Evolutionary conservation across 2,797 vertebrate genomes (phyloP).

Genomic region (Syngnathus rostellatus): DNA sequence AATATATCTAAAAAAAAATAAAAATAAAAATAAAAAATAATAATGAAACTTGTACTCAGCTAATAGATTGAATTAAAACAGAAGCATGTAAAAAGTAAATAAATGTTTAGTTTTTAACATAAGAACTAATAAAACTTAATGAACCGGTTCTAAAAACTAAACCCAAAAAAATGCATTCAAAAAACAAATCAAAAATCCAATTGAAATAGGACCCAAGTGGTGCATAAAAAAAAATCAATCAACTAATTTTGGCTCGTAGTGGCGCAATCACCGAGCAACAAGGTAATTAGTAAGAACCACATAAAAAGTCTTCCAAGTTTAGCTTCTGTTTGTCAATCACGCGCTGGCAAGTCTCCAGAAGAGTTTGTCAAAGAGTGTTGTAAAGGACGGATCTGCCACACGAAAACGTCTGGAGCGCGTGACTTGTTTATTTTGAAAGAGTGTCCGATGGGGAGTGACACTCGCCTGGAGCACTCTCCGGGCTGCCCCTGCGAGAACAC

Average conservation of each 20-base stretch:
- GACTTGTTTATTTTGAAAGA: constrained; percentile 62
- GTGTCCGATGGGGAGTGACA: constrained; percentile 69
- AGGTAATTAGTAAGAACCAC: not conserved
- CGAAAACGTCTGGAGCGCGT: constrained; percentile 8
- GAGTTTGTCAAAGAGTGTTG: constrained; percentile 42
- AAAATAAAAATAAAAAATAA: no score
- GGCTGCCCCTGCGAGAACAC: constrained; percentile 52
- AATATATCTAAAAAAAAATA: no score
- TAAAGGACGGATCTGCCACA: constrained; percentile 30
- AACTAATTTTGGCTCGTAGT: not conserved
- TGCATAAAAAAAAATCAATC: no score
- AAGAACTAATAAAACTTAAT: no score
- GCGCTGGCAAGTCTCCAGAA: not conserved
- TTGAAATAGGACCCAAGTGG: no score
- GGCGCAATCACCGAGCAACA: not conserved
- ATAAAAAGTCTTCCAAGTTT: not conserved
- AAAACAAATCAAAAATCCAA: no score
- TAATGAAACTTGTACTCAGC: no score
- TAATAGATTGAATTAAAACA: no score
- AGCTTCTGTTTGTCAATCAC: not conserved
- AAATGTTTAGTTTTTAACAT: no score
- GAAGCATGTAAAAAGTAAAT: no score
- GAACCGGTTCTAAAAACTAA: no score
- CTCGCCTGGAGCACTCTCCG: constrained; percentile 63
- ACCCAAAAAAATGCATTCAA: no score